Conservation (phyloP, 2,888 invertebrate species). For the Calliopum simillimum region DNA sequence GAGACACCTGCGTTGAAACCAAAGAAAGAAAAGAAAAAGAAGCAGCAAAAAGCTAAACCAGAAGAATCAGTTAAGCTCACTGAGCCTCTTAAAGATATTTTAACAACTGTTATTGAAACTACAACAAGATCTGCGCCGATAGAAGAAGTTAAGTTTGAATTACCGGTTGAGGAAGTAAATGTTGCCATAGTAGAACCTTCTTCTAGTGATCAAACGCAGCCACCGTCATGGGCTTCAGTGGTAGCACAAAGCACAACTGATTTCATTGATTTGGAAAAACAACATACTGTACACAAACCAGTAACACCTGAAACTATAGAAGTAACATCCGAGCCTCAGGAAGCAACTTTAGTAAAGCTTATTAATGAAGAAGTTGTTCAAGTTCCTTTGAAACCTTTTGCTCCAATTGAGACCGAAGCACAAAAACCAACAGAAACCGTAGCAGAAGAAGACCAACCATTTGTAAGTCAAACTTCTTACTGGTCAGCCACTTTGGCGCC, state of each 20-base stretch:
- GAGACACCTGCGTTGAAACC: not conserved
- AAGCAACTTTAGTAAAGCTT: no score
- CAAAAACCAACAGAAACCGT: not conserved
- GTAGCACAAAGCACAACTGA: slow-evolving; percentile 50
- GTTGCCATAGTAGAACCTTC: not conserved
- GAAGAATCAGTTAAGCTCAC: slow-evolving; percentile 21
- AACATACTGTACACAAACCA: slow-evolving; percentile 4
- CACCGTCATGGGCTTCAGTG: slow-evolving; percentile 52
- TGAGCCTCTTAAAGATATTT: slow-evolving; percentile 22
- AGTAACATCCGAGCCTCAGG: not conserved
- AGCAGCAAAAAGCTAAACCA: not conserved
- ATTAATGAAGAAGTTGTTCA: no score
- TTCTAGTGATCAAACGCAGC: no score
- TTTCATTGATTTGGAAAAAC: slow-evolving; percentile 50
- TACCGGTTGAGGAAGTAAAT: not conserved
- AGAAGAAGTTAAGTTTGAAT: not conserved
- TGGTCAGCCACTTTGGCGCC: slow-evolving; percentile 59
- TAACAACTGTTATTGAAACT: not conserved
- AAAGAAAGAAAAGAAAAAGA: no score
- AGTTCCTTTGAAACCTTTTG: no score
- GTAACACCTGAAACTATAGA: not conserved
- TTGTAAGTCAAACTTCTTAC: slow-evolving; percentile 57
- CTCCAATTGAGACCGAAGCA: not conserved
- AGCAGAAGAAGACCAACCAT: slow-evolving; percentile 43
- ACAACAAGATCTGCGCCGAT: not conserved